Evolutionary conservation across 2,888 invertebrate genomes (phyloP), one percentile per base, ranked within the genome.

Genomic region (Phyllotreta striolata): DNA sequence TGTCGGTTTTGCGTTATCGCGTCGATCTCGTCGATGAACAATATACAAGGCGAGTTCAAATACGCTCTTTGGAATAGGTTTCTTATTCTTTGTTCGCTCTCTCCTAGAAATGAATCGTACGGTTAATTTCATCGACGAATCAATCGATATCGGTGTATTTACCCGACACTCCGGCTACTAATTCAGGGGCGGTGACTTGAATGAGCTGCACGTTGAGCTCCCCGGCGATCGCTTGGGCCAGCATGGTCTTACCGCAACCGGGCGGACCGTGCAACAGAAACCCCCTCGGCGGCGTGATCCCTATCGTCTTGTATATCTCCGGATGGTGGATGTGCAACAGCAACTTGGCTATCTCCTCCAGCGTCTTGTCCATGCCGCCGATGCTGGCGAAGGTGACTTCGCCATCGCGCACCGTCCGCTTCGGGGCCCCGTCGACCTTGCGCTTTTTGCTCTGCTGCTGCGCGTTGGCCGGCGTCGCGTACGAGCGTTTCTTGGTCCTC

Each of bases 11-110:
- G 93, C 38, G 95, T 93, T 49, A 99, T 91, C n/a, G 95, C 90
- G 84, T 99, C 98, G 65, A 99, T 93, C 84, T 98, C 97, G 83
- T 99, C 98, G 67, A 99, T 90, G 77, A 98, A 96, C 41, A 98
- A 81, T 9, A 98, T 88, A 79, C 94, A 92, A 0, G 95, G 95
- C 7, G 93, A 87, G 55, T 87, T 83, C 62, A 83, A 81, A 6
- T 86, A 79, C 0, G 97, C 96, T 77, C 91, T 88, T 41, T 95
- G 92, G 83, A 99, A 98, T 9, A 98, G 81, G 72, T 95, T 92
- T 67, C 98, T 85, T 66, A 98, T 93, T 71, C 95, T 87, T 77
- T 95, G 92, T 81, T 99, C 98, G 0, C 96, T 96, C 81, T 97
- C 96, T 0, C 98, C 98, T 64, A 14, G 34, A 46, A 46, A 40